These are phyloP conservation scores for Corydoras sp. DNA, from an alignment of 2,113 vertebrate genomes.

Conservation along the genomic window DNA sequence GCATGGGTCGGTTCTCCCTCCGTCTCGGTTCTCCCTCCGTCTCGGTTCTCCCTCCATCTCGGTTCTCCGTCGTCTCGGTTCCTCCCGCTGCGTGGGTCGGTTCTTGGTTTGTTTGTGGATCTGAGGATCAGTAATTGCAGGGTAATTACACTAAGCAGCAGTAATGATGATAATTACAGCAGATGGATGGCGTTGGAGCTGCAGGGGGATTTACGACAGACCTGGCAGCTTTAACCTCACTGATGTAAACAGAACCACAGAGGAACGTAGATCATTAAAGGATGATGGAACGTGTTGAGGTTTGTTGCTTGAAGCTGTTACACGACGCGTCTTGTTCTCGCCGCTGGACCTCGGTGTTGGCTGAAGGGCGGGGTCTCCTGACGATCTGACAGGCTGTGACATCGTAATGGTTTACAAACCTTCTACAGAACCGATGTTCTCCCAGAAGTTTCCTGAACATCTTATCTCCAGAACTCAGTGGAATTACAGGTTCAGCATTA, in stretches of 20 bases:
- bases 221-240: too few relatives aligned
- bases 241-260: constrained; percentile 2
- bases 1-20: constrained; percentile 7
- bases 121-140: too few relatives aligned
- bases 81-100: neutral
- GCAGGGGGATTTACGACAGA: too few relatives aligned
- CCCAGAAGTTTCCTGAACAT: too few relatives aligned
- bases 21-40: neutral
- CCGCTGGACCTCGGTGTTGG: constrained; percentile 14
- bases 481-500: too few relatives aligned
- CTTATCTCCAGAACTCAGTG: too few relatives aligned
- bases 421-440: neutral
- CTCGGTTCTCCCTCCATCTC: neutral
- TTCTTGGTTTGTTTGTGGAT: too few relatives aligned
- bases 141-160: neutral
- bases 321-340: constrained; percentile 36
- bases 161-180: constrained; percentile 5
- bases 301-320: constrained; percentile 19
- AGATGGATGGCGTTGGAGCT: neutral
- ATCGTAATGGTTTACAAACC: constrained; percentile 6
- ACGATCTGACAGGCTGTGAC: constrained; percentile 38
- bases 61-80: neutral
- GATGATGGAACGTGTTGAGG: neutral
- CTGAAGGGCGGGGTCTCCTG: constrained; percentile 40
- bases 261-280: neutral